These are phyloP conservation scores for Paguma larvata DNA, from an alignment of 2,797 vertebrate species.

Conservation along the genomic window DNA sequence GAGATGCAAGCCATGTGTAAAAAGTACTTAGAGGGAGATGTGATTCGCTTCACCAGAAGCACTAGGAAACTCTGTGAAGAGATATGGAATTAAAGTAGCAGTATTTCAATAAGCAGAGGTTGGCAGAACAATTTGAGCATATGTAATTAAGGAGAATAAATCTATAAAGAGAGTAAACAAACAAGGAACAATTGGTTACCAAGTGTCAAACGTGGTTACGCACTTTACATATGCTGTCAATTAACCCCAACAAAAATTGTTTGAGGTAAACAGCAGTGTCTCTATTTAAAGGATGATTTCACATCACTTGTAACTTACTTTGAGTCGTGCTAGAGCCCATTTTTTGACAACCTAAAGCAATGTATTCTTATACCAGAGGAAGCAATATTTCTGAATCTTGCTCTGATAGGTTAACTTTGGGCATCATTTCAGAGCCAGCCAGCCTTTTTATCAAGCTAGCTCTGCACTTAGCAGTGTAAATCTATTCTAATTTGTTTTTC, in stretches of 20 bases:
- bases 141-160: background rate
- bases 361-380: background rate
- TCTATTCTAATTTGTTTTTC: background rate
- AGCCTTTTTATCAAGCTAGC: background rate
- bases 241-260: background rate
- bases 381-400: background rate
- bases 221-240: background rate
- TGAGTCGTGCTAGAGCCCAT: background rate
- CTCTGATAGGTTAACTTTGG: background rate
- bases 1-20: background rate
- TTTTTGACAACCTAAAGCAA: background rate
- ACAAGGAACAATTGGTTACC: background rate
- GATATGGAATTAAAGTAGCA: background rate
- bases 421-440: background rate
- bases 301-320: background rate
- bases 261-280: background rate
- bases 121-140: background rate
- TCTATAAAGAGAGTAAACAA: background rate
- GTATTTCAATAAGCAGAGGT: background rate
- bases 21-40: background rate
- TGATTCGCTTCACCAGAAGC: background rate
- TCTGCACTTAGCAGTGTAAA: background rate
- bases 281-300: background rate
- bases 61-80: background rate
- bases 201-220: background rate